Evolutionary conservation across 2,888 invertebrate genomes (phyloP), one percentile per base, ranked within the genome.

Genomic region (Andricus curvator): DNA sequence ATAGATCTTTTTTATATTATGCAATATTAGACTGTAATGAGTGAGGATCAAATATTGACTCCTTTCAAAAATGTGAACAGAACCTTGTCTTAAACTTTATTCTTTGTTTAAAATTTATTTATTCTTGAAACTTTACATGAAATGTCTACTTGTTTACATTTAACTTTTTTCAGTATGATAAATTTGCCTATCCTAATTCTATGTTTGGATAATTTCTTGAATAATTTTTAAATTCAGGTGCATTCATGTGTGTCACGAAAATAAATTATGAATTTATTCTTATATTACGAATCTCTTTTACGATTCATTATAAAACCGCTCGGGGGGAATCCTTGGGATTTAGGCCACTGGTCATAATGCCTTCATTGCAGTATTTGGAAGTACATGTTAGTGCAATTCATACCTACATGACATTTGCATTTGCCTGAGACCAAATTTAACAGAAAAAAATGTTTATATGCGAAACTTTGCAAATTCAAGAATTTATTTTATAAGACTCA

Each of bases 311-410:
- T 44, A 68, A 70, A 48, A 70, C 68, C 48, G n/a, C 15, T 48
- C 1, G 17, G 20, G 25, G 11, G 48, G 20, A 70, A 70, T 48
- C 68, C 68, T 48, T 48, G 68, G 17, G 44, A 68, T 68, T 68
- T 70, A 70, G 70, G 48, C 48, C 70, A 70, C 70, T 29, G 44
- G 29, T 29, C 48, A 70, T 51, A 48, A 51, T 70, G 48, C 70
- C n/a, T 51, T 70, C 70, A 70, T 48, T 48, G 48, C 70, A 48
- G 70, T 48, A 70, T 70, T 70, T 70, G 20, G n/a, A 56, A 20
- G 56, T n/a, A 9, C 9, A 56, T 56, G n/a, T 9, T n/a, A 20
- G n/a, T n/a, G 56, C n/a, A 56, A n/a, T 56, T 5, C 11, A n/a
- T 56, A 56, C 8, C n/a, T 56, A n/a, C n/a, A 5, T 48, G n/a